A percentile compares a stretch with the other conserved stretches of the same genome.
phyloP scores from a whole-genome alignment of 2,113 vertebrate species.

The Pogonocichla stellata region DNA sequence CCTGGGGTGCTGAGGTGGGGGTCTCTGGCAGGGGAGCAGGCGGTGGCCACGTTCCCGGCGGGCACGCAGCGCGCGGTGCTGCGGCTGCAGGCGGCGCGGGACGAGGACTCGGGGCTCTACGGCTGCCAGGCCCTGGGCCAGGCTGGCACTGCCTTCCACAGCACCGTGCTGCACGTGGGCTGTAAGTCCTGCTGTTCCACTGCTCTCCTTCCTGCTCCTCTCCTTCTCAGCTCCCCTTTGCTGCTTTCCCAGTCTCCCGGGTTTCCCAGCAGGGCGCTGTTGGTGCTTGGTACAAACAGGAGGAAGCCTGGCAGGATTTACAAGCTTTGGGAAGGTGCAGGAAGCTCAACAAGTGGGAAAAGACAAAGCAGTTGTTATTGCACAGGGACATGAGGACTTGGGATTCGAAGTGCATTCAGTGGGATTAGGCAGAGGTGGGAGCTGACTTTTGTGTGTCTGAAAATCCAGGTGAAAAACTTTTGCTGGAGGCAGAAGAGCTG shows the following conservation, averaged over 20 bases:
- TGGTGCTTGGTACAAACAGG: not conserved
- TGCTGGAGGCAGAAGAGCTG: not conserved
- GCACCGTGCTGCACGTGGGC: constrained; percentile 81
- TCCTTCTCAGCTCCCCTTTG: not conserved
- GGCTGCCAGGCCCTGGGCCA: constrained; percentile 80
- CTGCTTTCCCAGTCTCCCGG: accelerated
- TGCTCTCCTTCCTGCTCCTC: accelerated
- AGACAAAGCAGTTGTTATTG: not conserved
- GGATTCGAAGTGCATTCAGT: not conserved
- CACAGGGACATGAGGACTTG: accelerated
- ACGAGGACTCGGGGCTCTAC: constrained; percentile 82
- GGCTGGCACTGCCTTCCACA: constrained; percentile 67
- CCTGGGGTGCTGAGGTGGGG: accelerated
- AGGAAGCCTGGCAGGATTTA: not conserved
- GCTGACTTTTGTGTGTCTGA: not conserved
- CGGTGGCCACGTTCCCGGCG: constrained; percentile 67
- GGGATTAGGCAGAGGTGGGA: not conserved
- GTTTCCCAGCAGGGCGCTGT: not conserved
- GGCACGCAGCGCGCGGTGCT: constrained; percentile 68
- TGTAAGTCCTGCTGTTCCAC: constrained; percentile 69
- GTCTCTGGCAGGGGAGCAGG: constrained; percentile 73
- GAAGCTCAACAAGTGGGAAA: not conserved
- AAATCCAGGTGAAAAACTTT: not conserved
- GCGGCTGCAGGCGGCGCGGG: constrained; percentile 75
- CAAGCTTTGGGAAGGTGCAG: not conserved